phyloP scores from a whole-genome alignment of 35 echinoderm and acorn worm species.

The Lytechinus pictus region DNA sequence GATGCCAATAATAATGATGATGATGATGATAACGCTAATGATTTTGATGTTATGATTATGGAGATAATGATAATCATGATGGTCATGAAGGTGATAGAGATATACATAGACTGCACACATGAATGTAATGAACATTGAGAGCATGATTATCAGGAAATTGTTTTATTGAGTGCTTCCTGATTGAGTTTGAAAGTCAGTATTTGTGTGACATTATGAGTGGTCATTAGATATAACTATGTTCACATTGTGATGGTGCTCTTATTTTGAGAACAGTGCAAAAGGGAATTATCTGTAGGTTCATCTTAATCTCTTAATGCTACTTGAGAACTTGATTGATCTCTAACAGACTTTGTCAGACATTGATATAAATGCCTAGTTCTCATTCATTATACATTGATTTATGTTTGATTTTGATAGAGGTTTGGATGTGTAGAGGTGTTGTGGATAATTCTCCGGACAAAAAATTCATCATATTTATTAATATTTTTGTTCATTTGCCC shows the following conservation, averaged over 20 bases:
- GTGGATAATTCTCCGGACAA: no score
- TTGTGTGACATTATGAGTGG: neutral
- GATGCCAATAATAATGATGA: no score
- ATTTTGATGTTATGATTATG: no score
- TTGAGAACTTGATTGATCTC: neutral
- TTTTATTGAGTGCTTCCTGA: neutral
- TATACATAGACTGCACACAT: neutral
- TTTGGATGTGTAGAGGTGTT: neutral
- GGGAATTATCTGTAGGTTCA: neutral
- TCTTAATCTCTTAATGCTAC: neutral
- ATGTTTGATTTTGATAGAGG: neutral
- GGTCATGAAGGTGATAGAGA: no score
- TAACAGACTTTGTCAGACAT: neutral
- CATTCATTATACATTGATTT: neutral
- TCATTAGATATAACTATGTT: neutral
- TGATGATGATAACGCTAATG: no score
- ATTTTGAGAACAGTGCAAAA: neutral
- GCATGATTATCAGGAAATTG: neutral
- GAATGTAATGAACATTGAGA: neutral
- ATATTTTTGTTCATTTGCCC: neutral
- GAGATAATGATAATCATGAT: no score
- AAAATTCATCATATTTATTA: neutral
- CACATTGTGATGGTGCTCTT: neutral
- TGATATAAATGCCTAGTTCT: neutral
- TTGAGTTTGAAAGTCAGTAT: neutral